These are phyloP conservation scores for Bothrops jararaca DNA, from an alignment of 2,113 vertebrate genomes.

Conservation along the genomic window DNA sequence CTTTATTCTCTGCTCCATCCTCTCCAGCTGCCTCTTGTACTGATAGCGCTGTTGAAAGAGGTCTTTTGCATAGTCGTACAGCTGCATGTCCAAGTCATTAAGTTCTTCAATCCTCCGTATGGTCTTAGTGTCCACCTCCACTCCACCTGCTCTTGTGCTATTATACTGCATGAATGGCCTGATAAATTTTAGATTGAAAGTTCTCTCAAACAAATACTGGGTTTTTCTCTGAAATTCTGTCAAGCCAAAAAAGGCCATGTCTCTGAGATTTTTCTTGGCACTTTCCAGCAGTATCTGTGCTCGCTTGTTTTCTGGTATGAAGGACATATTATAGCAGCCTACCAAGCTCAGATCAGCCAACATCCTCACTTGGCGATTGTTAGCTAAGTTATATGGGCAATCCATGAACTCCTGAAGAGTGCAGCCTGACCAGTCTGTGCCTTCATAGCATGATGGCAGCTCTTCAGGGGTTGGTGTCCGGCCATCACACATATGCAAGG, in stretches of 20 bases:
- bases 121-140: constrained; percentile 89
- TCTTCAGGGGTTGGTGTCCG: constrained; percentile 94
- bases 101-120: constrained; percentile 94
- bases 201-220: constrained; percentile 96
- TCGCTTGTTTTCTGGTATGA: constrained; percentile 90
- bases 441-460: constrained; percentile 94
- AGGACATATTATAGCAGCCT: constrained; percentile 99
- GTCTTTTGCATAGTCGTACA: constrained; percentile 97
- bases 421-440: constrained; percentile 96
- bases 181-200: constrained; percentile 96
- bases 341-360: constrained; percentile 94
- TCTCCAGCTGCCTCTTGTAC: constrained; percentile 91
- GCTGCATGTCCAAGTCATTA: constrained; percentile 96
- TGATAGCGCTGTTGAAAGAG: constrained; percentile 99
- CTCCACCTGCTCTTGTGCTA: constrained; percentile 92
- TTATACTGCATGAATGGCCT: constrained; percentile 98
- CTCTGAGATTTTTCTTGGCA: constrained; percentile 95
- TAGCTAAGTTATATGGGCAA: constrained; percentile 96
- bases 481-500: constrained; percentile 97
- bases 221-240: constrained; percentile 99
- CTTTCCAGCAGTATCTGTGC: constrained; percentile 94
- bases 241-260: constrained; percentile 98
- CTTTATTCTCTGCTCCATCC: constrained; percentile 87
- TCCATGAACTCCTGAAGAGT: constrained; percentile 99
- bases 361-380: constrained; percentile 97